A percentile compares a stretch with the other conserved stretches of the same genome.
Evolutionary conservation across 2,113 vertebrate species (phyloP).

Genomic region (Toxotes jaculatrix): DNA sequence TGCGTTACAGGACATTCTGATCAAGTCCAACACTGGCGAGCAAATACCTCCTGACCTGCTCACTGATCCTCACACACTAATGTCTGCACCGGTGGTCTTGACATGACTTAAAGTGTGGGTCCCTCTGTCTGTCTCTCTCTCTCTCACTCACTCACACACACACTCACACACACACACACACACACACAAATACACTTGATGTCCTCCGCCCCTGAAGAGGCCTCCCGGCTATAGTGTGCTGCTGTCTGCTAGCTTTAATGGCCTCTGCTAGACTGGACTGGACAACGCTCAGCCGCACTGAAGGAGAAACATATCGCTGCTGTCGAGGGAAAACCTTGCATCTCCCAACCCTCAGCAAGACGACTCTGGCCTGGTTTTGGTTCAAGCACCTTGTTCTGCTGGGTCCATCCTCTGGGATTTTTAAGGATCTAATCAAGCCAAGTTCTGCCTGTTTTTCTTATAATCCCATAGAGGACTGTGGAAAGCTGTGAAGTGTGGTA

Average conservation of each 20-base stretch:
- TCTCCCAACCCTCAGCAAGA: neutral
- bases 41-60: slow-evolving; percentile 64
- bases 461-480: neutral
- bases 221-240: slow-evolving; percentile 48
- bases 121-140: neutral
- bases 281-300: slow-evolving; percentile 27
- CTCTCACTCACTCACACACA: slow-evolving; percentile 30
- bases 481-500: neutral
- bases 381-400: neutral
- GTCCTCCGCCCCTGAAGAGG: slow-evolving; percentile 62
- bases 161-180: slow-evolving; percentile 17
- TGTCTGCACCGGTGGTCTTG: slow-evolving; percentile 52
- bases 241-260: slow-evolving; percentile 63
- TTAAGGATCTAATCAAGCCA: slow-evolving; percentile 1
- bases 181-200: slow-evolving; percentile 43
- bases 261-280: slow-evolving; percentile 33
- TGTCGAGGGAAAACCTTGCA: neutral
- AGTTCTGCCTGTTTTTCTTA: neutral
- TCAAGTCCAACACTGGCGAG: slow-evolving; percentile 53
- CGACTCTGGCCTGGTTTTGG: neutral
- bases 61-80: slow-evolving; percentile 63
- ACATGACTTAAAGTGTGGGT: slow-evolving; percentile 52
- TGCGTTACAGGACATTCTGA: slow-evolving; percentile 38
- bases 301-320: slow-evolving; percentile 29
- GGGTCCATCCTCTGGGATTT: neutral